phyloP scores from a whole-genome alignment of 2,113 vertebrate genomes.

The Bufo bufo region DNA sequence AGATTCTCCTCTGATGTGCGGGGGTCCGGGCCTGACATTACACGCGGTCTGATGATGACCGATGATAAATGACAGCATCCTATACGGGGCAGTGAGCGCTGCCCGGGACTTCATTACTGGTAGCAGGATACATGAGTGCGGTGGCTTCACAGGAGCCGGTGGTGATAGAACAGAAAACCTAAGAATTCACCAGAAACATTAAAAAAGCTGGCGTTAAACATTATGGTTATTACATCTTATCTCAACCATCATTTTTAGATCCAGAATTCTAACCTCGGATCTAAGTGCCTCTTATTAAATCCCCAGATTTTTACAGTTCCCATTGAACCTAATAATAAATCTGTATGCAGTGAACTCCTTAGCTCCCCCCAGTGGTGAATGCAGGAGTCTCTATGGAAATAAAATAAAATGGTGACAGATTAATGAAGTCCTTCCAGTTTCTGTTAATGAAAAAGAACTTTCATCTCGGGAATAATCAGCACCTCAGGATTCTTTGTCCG shows the following conservation, averaged over 20 bases:
- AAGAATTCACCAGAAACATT: too few species aligned
- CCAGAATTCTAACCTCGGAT: too few species aligned
- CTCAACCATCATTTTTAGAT: too few species aligned
- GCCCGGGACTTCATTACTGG: not conserved
- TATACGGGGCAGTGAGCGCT: not conserved
- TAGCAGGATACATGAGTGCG: not conserved
- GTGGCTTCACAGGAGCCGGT: not conserved
- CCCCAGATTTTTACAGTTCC: too few species aligned
- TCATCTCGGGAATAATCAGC: not conserved
- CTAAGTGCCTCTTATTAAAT: too few species aligned
- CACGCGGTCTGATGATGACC: not conserved
- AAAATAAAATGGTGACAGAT: too few species aligned
- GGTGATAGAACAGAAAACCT: not conserved
- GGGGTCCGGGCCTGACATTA: not conserved
- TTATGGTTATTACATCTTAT: too few species aligned
- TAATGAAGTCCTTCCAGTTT: not conserved
- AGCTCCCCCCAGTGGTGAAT: too few species aligned
- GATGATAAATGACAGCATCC: not conserved
- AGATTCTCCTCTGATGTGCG: not conserved
- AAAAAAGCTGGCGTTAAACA: too few species aligned
- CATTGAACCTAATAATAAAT: not conserved
- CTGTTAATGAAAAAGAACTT: not conserved
- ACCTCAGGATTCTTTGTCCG: not conserved
- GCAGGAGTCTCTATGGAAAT: too few species aligned
- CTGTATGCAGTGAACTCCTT: not conserved